Conservation (phyloP, 1,140 invertebrate species). For the Lordiphosa collinella region DNA sequence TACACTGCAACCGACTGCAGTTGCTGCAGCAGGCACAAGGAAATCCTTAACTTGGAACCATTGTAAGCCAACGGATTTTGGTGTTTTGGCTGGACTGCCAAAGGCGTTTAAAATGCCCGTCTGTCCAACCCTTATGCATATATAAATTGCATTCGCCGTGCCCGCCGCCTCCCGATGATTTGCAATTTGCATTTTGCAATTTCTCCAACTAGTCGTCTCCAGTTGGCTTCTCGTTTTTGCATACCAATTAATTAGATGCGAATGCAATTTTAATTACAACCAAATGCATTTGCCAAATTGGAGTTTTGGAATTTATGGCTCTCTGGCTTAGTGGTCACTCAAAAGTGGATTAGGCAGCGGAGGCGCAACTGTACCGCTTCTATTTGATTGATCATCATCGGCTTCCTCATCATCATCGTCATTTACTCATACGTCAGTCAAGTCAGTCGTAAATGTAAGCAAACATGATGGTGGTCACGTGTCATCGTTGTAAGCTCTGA, state of each 20-base stretch:
- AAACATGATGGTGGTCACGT: conserved; percentile 77
- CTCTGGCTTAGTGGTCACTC: conserved; percentile 29
- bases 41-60: conserved; percentile 49
- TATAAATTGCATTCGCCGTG: conserved; percentile 35
- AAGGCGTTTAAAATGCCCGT: conserved; percentile 63
- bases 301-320: conserved; percentile 62
- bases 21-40: conserved; percentile 3
- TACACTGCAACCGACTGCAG: conserved; percentile 26
- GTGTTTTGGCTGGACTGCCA: conserved; percentile 24
- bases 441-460: conserved; percentile 70
- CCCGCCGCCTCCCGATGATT: conserved; percentile 25
- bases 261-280: conserved; percentile 79
- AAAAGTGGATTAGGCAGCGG: conserved; percentile 15
- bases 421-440: conserved; percentile 65
- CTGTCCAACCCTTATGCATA: conserved; percentile 40
- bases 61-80: conserved; percentile 45
- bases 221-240: conserved; percentile 59
- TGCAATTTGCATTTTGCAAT: conserved; percentile 62
- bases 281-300: conserved; percentile 67
- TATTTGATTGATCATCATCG: conserved; percentile 8
- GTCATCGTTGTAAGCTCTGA: conserved; percentile 63
- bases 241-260: conserved; percentile 79
- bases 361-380: conserved; percentile 6
- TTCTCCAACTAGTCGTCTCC: conserved; percentile 54
- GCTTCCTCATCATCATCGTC: conserved; percentile 37